Evolutionary conservation across 1,140 invertebrate genomes (phyloP).

Genomic region (Monochamus saltuarius): DNA sequence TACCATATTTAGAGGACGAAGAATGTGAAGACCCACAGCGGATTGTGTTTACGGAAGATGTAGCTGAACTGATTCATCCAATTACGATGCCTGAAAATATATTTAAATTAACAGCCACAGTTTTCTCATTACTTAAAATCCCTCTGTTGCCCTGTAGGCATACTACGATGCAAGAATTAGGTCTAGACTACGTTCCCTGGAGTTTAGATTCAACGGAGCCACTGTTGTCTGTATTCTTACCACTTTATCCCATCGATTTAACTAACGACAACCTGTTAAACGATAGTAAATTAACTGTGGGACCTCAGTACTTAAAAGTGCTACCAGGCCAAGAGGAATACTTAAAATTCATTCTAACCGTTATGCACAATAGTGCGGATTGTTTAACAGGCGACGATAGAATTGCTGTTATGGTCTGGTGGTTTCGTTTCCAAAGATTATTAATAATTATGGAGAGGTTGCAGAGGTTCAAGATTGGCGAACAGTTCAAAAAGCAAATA

Average conservation of each 20-base stretch:
- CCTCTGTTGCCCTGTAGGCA: slow-evolving; percentile 59
- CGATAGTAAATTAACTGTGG: slow-evolving; percentile 50
- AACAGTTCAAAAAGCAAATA: slow-evolving; percentile 53
- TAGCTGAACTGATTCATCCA: slow-evolving; percentile 65
- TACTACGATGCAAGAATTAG: slow-evolving; percentile 51
- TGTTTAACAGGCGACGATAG: slow-evolving; percentile 47
- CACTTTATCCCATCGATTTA: slow-evolving; percentile 41
- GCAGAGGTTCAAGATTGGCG: slow-evolving; percentile 48
- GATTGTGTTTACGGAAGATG: slow-evolving; percentile 63
- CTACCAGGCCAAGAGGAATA: slow-evolving; percentile 63
- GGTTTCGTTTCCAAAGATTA: slow-evolving; percentile 62
- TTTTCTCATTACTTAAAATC: slow-evolving; percentile 61
- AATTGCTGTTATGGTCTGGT: slow-evolving; percentile 59
- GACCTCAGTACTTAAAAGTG: slow-evolving; percentile 61
- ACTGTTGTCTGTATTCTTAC: slow-evolving; percentile 51
- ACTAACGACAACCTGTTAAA: slow-evolving; percentile 39
- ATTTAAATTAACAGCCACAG: slow-evolving; percentile 57
- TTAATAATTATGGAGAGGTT: slow-evolving; percentile 55
- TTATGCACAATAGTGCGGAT: slow-evolving; percentile 51
- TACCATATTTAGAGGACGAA: slow-evolving; percentile 52
- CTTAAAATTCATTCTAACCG: slow-evolving; percentile 54
- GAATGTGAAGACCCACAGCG: slow-evolving; percentile 55
- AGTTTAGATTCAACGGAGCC: slow-evolving; percentile 56
- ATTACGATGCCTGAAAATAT: slow-evolving; percentile 57
- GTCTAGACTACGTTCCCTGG: slow-evolving; percentile 56